Conservation (phyloP, 2,888 invertebrate genomes). For the Tiphia femorata region DNA sequence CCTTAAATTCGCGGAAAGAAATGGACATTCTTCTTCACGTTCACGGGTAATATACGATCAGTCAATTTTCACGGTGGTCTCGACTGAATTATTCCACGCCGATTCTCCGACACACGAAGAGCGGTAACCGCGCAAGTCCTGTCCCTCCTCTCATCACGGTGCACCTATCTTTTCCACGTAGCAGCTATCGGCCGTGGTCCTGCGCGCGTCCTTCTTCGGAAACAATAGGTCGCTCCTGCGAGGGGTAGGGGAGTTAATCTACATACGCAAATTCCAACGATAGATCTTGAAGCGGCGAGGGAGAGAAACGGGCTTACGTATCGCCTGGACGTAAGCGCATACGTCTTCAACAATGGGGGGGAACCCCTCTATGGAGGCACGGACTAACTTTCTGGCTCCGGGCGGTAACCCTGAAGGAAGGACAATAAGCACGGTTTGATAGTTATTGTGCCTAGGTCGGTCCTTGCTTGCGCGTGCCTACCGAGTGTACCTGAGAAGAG, state of each 20-base stretch:
- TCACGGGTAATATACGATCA: too few species aligned
- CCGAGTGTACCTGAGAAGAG: too few species aligned
- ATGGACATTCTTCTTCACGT: too few species aligned
- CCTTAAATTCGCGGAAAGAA: too few species aligned
- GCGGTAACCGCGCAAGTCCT: too few species aligned
- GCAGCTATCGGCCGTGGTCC: too few species aligned
- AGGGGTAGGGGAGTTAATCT: slow-evolving; percentile 59
- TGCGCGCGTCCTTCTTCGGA: slow-evolving; percentile 42
- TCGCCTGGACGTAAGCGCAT: slow-evolving; percentile 38
- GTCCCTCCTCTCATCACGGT: too few species aligned
- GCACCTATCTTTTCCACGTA: too few species aligned
- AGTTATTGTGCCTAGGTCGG: slow-evolving; percentile 60
- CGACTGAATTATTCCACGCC: slow-evolving; percentile 19
- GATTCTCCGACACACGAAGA: slow-evolving; percentile 12
- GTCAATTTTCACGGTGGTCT: too few species aligned
- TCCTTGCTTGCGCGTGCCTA: too few species aligned
- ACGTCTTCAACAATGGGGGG: slow-evolving; percentile 62
- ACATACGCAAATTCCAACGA: slow-evolving; percentile 64
- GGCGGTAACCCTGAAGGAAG: slow-evolving; percentile 62
- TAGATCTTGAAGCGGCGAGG: slow-evolving; percentile 59
- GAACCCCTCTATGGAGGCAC: slow-evolving; percentile 28
- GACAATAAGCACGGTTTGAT: slow-evolving; percentile 65
- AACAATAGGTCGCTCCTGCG: slow-evolving; percentile 61
- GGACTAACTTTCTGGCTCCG: too few species aligned
- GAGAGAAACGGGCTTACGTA: slow-evolving; percentile 31